A percentile compares a stretch with the other conserved stretches of the same genome.
phyloP scores from a whole-genome alignment of 1,140 invertebrate species.

The Penaeus chinensis region DNA sequence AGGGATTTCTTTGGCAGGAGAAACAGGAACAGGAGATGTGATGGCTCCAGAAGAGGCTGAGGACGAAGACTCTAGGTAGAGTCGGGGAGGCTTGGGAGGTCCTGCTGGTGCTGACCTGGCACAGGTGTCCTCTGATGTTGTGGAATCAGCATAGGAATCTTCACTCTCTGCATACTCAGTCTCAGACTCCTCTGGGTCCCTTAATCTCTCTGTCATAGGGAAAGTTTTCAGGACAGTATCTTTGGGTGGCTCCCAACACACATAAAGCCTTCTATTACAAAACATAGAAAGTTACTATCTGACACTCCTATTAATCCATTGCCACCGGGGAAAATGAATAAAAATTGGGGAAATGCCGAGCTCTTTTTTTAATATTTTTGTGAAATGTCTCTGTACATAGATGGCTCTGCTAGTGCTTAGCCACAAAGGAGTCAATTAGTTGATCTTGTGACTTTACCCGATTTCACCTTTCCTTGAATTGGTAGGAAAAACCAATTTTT shows the following conservation, averaged over 20 bases:
- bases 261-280: not conserved
- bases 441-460: no score
- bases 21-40: not conserved
- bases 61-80: slow-evolving; percentile 34
- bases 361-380: no score
- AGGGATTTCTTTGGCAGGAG: not conserved
- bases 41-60: not conserved
- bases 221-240: no score
- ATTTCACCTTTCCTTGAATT: no score
- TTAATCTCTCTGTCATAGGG: slow-evolving; percentile 7
- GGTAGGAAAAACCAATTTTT: no score
- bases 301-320: no score
- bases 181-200: slow-evolving; percentile 40
- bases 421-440: no score
- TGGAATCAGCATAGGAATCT: slow-evolving; percentile 46
- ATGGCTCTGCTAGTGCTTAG: no score
- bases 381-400: no score
- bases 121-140: slow-evolving; percentile 33
- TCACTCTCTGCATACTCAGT: slow-evolving; percentile 63
- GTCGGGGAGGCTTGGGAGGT: slow-evolving; percentile 60
- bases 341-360: no score
- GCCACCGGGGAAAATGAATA: no score
- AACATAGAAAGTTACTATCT: no score
- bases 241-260: not conserved
- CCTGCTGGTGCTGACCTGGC: slow-evolving; percentile 31